Percentiles rank a stretch among this genome's conserved stretches.
Evolutionary conservation across 1,140 invertebrate genomes (phyloP).

Genomic region (Luehdorfia chinensis): DNA sequence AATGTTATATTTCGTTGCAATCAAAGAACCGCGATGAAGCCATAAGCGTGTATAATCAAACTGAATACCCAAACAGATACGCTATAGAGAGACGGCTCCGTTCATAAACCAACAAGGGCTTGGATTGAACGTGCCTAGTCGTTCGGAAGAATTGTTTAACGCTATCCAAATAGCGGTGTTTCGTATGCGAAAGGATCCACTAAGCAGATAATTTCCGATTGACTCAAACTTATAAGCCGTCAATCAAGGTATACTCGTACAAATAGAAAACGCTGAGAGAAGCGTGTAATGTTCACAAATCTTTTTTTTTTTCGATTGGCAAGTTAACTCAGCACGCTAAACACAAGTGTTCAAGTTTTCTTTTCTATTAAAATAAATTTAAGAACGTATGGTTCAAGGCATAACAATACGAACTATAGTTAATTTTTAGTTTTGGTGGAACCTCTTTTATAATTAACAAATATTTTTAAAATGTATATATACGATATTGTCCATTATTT

Average conservation of each 20-base stretch:
- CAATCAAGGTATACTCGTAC: conserved; percentile 42
- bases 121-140: conserved; percentile 55
- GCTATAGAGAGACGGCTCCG: conserved; percentile 33
- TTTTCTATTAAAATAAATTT: too few species aligned
- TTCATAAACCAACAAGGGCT: conserved; percentile 47
- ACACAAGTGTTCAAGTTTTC: too few species aligned
- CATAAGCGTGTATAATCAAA: conserved; percentile 59
- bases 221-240: conserved; percentile 49
- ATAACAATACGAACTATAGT: too few species aligned
- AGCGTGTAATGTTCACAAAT: too few species aligned
- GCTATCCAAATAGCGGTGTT: conserved; percentile 68
- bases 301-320: too few species aligned
- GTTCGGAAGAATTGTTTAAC: conserved; percentile 73
- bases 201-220: conserved; percentile 71
- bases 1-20: conserved; percentile 16
- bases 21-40: conserved; percentile 32
- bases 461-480: too few species aligned
- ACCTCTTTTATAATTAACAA: too few species aligned
- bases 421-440: too few species aligned
- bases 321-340: too few species aligned
- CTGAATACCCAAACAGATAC: conserved; percentile 55
- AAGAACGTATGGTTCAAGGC: too few species aligned
- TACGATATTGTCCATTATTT: too few species aligned
- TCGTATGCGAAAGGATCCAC: conserved; percentile 48
- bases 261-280: too few species aligned